phyloP scores from a whole-genome alignment of 2,797 vertebrate species.

The Hybognathus amarus region DNA sequence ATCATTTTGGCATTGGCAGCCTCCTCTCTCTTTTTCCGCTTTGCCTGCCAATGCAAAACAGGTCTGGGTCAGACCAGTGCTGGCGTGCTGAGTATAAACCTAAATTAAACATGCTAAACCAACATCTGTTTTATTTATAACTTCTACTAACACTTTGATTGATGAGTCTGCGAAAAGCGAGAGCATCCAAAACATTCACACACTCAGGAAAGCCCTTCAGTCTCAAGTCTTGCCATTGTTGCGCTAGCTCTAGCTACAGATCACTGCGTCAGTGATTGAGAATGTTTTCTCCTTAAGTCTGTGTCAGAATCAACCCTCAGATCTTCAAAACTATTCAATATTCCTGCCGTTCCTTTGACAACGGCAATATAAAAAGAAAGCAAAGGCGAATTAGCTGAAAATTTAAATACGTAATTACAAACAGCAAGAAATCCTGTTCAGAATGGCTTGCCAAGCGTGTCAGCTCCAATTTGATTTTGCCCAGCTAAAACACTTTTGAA shows the following conservation, averaged over 20 bases:
- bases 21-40: constrained; percentile 99
- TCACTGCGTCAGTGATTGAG: constrained; percentile 57
- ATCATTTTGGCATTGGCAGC: constrained; percentile 98
- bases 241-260: constrained; percentile 50
- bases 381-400: constrained; percentile 60
- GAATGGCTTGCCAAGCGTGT: constrained; percentile 84
- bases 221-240: constrained; percentile 42
- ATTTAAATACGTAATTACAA: constrained; percentile 84
- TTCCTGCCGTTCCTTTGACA: constrained; percentile 57
- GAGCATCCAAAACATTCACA: constrained; percentile 1
- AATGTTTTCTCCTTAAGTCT: constrained; percentile 48
- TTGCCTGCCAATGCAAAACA: constrained; percentile 93
- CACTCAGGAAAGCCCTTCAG: constrained; percentile 21
- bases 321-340: constrained; percentile 62
- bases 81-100: constrained; percentile 51
- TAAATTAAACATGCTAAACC: constrained; percentile 46
- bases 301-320: constrained; percentile 58
- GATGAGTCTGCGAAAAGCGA: constrained; percentile 26
- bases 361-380: constrained; percentile 48
- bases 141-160: constrained; percentile 29
- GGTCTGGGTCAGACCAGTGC: constrained; percentile 67
- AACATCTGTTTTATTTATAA: constrained; percentile 51
- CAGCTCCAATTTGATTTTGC: constrained; percentile 83
- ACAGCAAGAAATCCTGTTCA: constrained; percentile 82
- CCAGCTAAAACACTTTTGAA: constrained; percentile 83